phyloP scores from a whole-genome alignment of 2,113 vertebrate species.

The Prolemur simus region DNA sequence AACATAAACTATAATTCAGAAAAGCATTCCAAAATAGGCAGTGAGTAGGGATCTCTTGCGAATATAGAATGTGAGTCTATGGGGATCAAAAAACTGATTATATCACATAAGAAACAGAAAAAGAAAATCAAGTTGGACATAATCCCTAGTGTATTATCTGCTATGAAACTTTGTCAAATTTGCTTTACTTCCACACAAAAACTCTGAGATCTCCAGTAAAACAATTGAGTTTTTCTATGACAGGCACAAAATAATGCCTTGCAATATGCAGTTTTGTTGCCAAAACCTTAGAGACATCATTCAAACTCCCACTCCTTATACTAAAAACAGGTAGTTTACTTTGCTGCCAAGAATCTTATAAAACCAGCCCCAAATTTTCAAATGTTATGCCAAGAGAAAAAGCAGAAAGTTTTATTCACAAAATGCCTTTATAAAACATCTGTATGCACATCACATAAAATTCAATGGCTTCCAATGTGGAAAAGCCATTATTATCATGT shows the following conservation, averaged over 20 bases:
- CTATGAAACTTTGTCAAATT: background rate
- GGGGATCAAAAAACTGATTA: background rate
- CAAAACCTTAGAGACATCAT: background rate
- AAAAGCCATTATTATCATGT: background rate
- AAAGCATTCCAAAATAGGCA: background rate
- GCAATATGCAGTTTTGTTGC: background rate
- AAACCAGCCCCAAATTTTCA: background rate
- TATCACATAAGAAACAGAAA: constrained; percentile 4
- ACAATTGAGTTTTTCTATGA: background rate
- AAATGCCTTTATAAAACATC: constrained; percentile 18
- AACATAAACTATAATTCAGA: background rate
- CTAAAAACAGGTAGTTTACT: constrained; percentile 7
- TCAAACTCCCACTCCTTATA: background rate
- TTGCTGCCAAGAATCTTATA: background rate
- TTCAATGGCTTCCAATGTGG: background rate
- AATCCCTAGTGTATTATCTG: background rate
- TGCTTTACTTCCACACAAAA: background rate
- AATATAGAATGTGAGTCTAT: background rate
- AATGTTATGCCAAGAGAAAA: constrained; percentile 18
- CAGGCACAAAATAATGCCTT: background rate
- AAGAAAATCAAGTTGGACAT: background rate
- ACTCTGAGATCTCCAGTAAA: background rate
- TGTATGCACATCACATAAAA: constrained; percentile 9
- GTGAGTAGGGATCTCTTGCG: background rate
- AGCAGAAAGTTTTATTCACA: background rate